Evolutionary conservation across 2,797 vertebrate genomes (phyloP), one percentile per base, ranked within the genome.

Genomic region (Poecilia picta): DNA sequence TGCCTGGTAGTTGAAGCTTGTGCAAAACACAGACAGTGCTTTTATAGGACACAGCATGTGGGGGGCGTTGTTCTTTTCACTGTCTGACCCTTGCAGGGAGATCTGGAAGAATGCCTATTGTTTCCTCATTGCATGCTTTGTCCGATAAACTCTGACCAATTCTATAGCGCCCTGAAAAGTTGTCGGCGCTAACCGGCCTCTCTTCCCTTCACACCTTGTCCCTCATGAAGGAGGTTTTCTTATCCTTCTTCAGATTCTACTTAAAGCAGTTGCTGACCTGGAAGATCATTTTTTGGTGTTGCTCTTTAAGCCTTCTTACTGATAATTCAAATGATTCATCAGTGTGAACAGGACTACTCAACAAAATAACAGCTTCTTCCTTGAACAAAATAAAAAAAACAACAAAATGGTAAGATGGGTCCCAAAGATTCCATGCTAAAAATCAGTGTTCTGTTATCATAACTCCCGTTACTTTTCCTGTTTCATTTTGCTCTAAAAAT

Each of bases 91-190:
- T 89, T 75, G 57, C 79, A 80, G 83, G 87, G 85, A 90, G 80
- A 89, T 91, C 85, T 93, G 87, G 81, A 91, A 89, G 87, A 94
- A 92, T 92, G 85, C 87, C 85, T 83, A 88, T 93, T 93, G 92
- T 94, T 92, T 92, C 84, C 85, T 90, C 87, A 91, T 90, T 51
- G 80, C 80, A 85, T 81, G 83, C 90, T 91, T 89, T 92, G 90
- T 93, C 89, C 90, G 89, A 91, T 89, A 86, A 91, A 91, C 89
- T 90, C 83, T 75, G 84, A 81, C 77, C 81, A 77, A 84, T 80
- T 89, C 87, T 71, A 18, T 81, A 75, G 68, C 77, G 86, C 85
- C 45, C 73, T 36, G 70, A 89, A 87, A 82, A 76, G 83, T 8
- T 81, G 83, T 86, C 55, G 2, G 72, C 83, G 79, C 76, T 83